phyloP scores from a whole-genome alignment of 2,888 invertebrate genomes.

The Drosophila pseudotalamancana region DNA sequence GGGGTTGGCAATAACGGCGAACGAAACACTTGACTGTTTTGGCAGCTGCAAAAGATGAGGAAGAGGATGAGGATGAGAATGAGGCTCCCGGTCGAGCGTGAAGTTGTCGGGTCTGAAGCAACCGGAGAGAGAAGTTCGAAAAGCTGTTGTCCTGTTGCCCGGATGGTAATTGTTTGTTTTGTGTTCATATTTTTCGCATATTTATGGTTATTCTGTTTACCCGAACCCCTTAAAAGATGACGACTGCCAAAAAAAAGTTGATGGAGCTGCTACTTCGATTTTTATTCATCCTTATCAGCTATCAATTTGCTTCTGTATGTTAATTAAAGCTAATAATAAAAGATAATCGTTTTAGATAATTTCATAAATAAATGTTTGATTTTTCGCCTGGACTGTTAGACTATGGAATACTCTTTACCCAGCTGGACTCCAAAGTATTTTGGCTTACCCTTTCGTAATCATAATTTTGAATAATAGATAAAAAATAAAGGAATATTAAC shows the following conservation, averaged over 20 bases:
- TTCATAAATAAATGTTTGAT: too few species aligned
- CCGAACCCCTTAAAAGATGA: background rate
- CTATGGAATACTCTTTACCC: too few species aligned
- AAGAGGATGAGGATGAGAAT: constrained; percentile 54
- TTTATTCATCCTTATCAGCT: constrained; percentile 5
- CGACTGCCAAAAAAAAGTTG: constrained; percentile 12
- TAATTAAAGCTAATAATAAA: constrained; percentile 17
- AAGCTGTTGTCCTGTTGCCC: constrained; percentile 50
- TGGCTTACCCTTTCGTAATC: too few species aligned
- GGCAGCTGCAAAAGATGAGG: constrained; percentile 70
- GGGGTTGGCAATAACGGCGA: constrained; percentile 54
- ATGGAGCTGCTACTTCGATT: background rate
- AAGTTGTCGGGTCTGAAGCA: constrained; percentile 20
- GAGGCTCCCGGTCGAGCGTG: constrained; percentile 24
- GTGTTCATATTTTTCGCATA: constrained; percentile 59
- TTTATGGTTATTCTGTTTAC: constrained; percentile 27
- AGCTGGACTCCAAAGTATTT: too few species aligned
- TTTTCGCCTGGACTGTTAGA: too few species aligned
- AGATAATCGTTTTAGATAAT: background rate
- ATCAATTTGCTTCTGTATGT: background rate
- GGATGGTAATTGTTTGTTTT: constrained; percentile 61
- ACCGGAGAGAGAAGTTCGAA: constrained; percentile 4
- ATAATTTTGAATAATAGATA: background rate
- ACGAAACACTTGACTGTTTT: constrained; percentile 73
- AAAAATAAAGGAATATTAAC: background rate